phyloP scores from a whole-genome alignment of 2,888 invertebrate species.

The Eupithecia exiguata region DNA sequence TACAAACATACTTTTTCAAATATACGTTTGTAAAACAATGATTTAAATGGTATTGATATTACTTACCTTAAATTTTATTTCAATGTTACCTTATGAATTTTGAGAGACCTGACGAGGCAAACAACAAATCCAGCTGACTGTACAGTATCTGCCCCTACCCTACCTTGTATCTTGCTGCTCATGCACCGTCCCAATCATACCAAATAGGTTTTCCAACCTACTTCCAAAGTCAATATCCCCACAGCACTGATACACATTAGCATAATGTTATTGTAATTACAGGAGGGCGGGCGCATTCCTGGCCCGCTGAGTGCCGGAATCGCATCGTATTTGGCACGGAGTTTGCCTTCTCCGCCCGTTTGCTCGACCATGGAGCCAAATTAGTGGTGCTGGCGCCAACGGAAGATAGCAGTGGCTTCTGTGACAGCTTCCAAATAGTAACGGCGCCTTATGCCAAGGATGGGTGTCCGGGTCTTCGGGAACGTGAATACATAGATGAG shows the following conservation, averaged over 20 bases:
- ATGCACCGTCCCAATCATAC: conserved; percentile 14
- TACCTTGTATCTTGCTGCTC: neutral
- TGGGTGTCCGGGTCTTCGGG: neutral
- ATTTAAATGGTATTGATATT: too few species aligned
- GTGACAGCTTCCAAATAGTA: conserved; percentile 50
- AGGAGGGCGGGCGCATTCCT: conserved; percentile 52
- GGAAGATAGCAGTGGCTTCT: conserved; percentile 49
- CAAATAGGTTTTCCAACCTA: conserved; percentile 15
- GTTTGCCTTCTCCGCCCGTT: conserved; percentile 53
- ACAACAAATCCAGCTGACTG: neutral
- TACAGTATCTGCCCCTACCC: neutral
- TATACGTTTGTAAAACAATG: too few species aligned
- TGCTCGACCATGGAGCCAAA: conserved; percentile 59
- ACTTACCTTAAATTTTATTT: neutral
- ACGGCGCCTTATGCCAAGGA: neutral
- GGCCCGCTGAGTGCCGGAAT: conserved; percentile 58
- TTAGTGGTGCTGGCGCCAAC: conserved; percentile 60
- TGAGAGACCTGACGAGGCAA: neutral
- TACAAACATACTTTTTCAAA: too few species aligned
- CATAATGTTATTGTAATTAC: conserved; percentile 67
- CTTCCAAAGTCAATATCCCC: conserved; percentile 27
- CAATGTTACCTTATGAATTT: neutral
- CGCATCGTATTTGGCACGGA: conserved; percentile 67
- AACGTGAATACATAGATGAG: neutral
- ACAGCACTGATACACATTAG: conserved; percentile 54